Evolutionary conservation across 1,140 invertebrate genomes (phyloP).

Genomic region (Zaprionus ornatus): DNA sequence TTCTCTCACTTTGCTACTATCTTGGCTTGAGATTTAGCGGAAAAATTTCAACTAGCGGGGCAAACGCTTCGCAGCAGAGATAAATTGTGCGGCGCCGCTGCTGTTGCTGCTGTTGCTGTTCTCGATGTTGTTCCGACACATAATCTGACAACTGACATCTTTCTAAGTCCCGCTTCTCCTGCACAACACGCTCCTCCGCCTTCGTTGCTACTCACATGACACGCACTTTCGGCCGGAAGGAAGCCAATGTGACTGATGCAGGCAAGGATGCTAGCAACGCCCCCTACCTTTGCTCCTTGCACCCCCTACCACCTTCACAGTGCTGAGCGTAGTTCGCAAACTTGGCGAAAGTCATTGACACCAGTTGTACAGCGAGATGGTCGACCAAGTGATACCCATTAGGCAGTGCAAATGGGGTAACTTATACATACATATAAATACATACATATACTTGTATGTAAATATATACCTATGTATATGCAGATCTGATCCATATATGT

Average conservation of each 20-base stretch:
- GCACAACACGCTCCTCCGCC: neutral
- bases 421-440: too few species aligned
- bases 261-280: slow-evolving; percentile 5
- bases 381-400: neutral
- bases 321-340: slow-evolving; percentile 1
- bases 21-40: neutral
- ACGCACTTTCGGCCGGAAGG: slow-evolving; percentile 58
- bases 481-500: too few species aligned
- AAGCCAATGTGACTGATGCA: slow-evolving; percentile 43
- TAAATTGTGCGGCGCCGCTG: slow-evolving; percentile 57
- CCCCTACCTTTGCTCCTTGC: neutral
- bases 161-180: slow-evolving; percentile 40
- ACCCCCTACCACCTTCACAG: neutral
- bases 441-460: neutral
- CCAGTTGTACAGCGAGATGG: neutral
- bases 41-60: slow-evolving; percentile 23
- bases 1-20: neutral
- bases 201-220: slow-evolving; percentile 47
- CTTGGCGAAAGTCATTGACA: slow-evolving; percentile 43
- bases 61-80: slow-evolving; percentile 41
- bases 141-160: slow-evolving; percentile 78
- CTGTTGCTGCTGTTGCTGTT: slow-evolving; percentile 36
- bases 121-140: slow-evolving; percentile 54
- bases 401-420: too few species aligned
- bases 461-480: neutral